A percentile compares a stretch with the other conserved stretches of the same genome.
Evolutionary conservation across 2,113 vertebrate genomes (phyloP).

Genomic region (Asarcornis scutulata): DNA sequence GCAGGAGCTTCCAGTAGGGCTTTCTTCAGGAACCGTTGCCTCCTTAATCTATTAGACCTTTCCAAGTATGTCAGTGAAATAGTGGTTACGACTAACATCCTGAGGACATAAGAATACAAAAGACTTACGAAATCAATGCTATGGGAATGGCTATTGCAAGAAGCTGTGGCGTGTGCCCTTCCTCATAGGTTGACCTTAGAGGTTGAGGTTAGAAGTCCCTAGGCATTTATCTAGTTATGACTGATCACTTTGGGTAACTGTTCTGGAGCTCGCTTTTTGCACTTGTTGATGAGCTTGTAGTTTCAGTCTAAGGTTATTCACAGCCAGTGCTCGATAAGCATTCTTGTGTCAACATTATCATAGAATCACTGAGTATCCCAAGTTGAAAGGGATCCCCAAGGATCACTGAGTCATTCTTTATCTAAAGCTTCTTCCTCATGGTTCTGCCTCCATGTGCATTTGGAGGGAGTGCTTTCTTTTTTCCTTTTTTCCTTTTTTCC

Average conservation of each 20-base stretch:
- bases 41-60: background rate
- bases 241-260: background rate
- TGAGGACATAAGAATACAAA: background rate
- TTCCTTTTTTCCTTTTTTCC: background rate
- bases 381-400: background rate
- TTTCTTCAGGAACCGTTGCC: background rate
- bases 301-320: background rate
- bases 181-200: background rate
- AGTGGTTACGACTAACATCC: background rate
- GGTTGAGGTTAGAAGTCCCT: background rate
- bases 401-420: background rate
- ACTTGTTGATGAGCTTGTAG: background rate
- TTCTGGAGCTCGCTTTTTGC: background rate
- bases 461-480: fast-evolving
- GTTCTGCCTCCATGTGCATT: background rate
- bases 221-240: background rate
- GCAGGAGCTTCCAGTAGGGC: background rate
- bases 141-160: background rate
- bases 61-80: background rate
- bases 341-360: background rate
- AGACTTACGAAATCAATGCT: background rate
- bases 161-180: background rate
- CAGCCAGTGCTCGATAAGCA: background rate
- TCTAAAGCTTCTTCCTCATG: background rate
- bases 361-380: background rate